phyloP scores from a whole-genome alignment of 2,113 vertebrate species.

The Sus scrofa region DNA sequence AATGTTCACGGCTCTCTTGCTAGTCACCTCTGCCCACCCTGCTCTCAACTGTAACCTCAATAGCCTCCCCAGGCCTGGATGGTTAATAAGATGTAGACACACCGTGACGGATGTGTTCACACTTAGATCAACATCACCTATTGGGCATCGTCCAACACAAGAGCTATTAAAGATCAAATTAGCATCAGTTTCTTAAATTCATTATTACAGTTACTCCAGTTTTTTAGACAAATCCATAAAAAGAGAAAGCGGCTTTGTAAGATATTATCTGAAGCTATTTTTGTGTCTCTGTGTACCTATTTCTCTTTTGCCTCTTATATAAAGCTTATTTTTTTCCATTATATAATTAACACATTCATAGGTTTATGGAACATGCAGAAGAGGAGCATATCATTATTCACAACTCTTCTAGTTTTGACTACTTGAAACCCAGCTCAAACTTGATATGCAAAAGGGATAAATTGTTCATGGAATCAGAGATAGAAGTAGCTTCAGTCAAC shows the following conservation, averaged over 20 bases:
- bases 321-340: neutral
- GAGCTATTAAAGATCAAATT: conserved; percentile 30
- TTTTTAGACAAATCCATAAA: conserved; percentile 8
- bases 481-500: neutral
- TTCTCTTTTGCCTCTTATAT: conserved; percentile 26
- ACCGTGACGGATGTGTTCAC: neutral
- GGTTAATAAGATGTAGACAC: neutral
- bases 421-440: neutral
- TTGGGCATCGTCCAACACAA: neutral
- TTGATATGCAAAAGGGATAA: neutral
- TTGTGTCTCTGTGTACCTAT: neutral
- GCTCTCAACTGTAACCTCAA: conserved; percentile 20
- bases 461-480: neutral
- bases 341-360: neutral
- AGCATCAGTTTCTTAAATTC: conserved; percentile 49
- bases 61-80: neutral
- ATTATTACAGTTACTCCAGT: neutral
- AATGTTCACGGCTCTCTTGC: conserved; percentile 67
- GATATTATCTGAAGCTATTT: neutral
- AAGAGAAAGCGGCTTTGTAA: neutral
- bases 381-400: neutral
- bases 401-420: neutral
- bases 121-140: neutral
- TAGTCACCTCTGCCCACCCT: conserved; percentile 56
- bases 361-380: neutral